Evolutionary conservation across 1,140 invertebrate genomes (phyloP), one percentile per base, ranked within the genome.

Genomic region (Drosophila serrata): DNA sequence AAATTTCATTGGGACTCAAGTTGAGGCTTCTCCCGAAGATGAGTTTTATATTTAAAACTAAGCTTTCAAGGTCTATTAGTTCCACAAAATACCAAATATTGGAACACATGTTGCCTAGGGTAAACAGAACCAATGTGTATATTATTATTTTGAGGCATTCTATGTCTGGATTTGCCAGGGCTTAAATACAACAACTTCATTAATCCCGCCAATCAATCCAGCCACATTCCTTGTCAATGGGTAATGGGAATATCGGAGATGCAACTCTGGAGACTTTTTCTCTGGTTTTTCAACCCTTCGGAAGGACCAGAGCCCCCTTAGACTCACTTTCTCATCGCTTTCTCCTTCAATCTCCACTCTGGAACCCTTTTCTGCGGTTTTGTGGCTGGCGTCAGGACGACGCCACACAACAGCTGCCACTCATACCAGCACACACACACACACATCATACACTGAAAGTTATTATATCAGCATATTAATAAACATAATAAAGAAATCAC

Each of bases 391-490:
- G 69, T 45, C 73, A 37, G 61, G 46, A 46, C 61, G 74, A 48
- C 72, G 61, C 72, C 74, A 42, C 19, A 40, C 27, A 58, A 39
- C 73, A 75, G 59, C 69, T 75, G 73, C 43, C 40, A 19, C 24
- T 24, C 24, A 4, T 4, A 24, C 24, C 24, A 24, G 24, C 24
- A 24, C 24, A 2, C 24, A 22, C 46, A 1, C 19, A 1, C 17
- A 22, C 24, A 19, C 8, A 22, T 12, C 31, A 11, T 17, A 39
- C 42, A 65, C 61, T 37, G 37, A 7, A 22, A n/a, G 15, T 11
- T 76, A 76, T 76, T 76, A 76, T 43, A 68, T 76, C 73, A 31
- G 46, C 72, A 76, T 76, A 76, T 76, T 76, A 76, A 76, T 76
- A 48, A 67, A 55, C 55, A 67, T 76, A 76, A 76, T 76, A 46